These are phyloP conservation scores for Manis pentadactyla DNA, from an alignment of 2,797 vertebrate species.

Conservation along the genomic window DNA sequence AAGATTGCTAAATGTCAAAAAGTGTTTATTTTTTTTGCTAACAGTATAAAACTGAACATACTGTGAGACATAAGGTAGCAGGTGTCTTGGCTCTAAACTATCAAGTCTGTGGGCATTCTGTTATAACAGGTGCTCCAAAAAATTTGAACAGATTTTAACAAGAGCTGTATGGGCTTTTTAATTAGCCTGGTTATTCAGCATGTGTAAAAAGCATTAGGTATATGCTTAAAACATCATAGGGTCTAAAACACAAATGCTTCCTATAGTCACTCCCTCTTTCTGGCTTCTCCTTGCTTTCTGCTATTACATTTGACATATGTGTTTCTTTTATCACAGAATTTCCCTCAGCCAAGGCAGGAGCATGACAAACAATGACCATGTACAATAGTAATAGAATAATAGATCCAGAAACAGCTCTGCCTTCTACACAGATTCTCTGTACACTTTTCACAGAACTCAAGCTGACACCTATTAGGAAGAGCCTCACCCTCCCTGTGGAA, in stretches of 20 bases:
- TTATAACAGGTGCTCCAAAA: constrained; percentile 92
- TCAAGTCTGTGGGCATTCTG: constrained; percentile 92
- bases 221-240: constrained; percentile 88
- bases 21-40: constrained; percentile 88
- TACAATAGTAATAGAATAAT: neutral
- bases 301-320: constrained; percentile 73
- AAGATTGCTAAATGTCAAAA: constrained; percentile 90
- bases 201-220: constrained; percentile 90
- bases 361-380: constrained; percentile 22
- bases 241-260: constrained; percentile 87
- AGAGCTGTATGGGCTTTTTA: constrained; percentile 90
- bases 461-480: neutral
- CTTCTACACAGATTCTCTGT: neutral
- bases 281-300: constrained; percentile 79
- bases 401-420: neutral
- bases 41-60: constrained; percentile 90
- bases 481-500: neutral
- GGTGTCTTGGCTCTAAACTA: constrained; percentile 91
- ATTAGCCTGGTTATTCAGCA: constrained; percentile 91
- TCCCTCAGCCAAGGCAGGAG: constrained; percentile 59
- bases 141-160: constrained; percentile 92
- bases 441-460: neutral
- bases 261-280: constrained; percentile 81
- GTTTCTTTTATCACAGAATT: constrained; percentile 74
- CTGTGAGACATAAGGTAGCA: constrained; percentile 92